Conservation (phyloP, 2,113 vertebrate species). For the Nipponia nippon region DNA sequence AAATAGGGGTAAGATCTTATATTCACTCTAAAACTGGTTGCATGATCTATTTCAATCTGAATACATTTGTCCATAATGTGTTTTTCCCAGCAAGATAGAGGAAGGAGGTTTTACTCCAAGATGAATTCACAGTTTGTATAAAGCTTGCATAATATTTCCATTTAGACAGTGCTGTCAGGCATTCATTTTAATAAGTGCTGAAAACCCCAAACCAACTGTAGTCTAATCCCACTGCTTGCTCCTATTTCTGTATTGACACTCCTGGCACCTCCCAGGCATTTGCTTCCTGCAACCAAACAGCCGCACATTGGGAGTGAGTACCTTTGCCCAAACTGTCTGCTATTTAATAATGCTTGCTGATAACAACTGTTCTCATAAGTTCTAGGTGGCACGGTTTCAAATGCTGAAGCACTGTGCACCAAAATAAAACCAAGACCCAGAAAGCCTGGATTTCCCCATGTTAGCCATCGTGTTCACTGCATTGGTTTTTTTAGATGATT, state of each 20-base stretch:
- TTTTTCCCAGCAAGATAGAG: not conserved
- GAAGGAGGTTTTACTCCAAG: not conserved
- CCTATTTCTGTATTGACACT: not conserved
- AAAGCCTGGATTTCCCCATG: not conserved
- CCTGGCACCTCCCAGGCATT: not conserved
- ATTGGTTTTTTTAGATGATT: not conserved
- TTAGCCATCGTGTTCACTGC: not conserved
- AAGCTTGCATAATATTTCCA: not conserved
- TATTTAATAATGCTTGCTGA: not conserved
- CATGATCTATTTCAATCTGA: not conserved
- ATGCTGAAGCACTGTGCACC: not conserved
- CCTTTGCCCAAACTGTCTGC: not conserved
- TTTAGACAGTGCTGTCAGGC: not conserved
- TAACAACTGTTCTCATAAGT: not conserved
- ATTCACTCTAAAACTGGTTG: not conserved
- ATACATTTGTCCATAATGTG: not conserved
- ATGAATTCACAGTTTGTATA: not conserved
- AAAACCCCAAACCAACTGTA: not conserved
- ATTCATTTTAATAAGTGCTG: not conserved
- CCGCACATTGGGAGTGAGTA: not conserved
- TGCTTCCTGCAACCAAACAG: not conserved
- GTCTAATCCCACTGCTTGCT: not conserved
- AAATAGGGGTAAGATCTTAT: not conserved
- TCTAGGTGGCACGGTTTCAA: not conserved
- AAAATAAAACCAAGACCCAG: not conserved